These are phyloP conservation scores for Neelides folsomi DNA, from an alignment of 2,888 invertebrate genomes.

Conservation along the genomic window DNA sequence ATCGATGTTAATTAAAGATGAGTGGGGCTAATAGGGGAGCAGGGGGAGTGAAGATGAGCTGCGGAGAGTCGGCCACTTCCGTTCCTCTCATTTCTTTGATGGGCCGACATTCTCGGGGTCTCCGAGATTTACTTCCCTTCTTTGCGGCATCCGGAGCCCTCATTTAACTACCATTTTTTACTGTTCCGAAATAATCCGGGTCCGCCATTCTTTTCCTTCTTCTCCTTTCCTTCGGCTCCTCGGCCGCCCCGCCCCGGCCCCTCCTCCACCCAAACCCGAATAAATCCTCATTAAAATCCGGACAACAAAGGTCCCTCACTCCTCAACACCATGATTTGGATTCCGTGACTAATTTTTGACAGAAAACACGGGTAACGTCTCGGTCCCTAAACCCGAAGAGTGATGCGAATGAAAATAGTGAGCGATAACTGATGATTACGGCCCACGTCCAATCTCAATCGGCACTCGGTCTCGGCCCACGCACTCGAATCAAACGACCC, in stretches of 20 bases:
- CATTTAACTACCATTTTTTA: no score
- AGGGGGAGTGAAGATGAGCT: slow-evolving; percentile 4
- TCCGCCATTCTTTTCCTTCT: slow-evolving; percentile 1
- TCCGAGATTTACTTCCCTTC: no score
- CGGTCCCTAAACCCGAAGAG: slow-evolving; percentile 1
- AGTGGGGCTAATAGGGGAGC: slow-evolving; percentile 16
- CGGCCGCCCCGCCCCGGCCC: background rate
- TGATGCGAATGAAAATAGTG: slow-evolving; percentile 11
- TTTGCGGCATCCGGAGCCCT: no score
- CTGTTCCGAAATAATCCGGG: no score
- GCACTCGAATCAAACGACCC: background rate
- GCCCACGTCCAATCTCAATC: slow-evolving; percentile 5
- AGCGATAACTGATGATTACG: slow-evolving; percentile 3
- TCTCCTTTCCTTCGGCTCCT: background rate
- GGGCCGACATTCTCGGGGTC: no score
- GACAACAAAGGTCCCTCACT: slow-evolving; percentile 2
- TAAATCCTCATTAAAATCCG: slow-evolving; percentile 7
- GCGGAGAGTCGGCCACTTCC: background rate
- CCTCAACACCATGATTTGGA: slow-evolving; percentile 16
- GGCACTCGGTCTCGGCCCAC: slow-evolving; percentile 3
- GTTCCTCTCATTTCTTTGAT: no score
- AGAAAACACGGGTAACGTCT: slow-evolving; percentile 8
- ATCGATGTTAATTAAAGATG: slow-evolving; percentile 25
- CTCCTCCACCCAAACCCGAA: slow-evolving; percentile 4
- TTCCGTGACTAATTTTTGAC: slow-evolving; percentile 12